Evolutionary conservation across 2,888 invertebrate species (phyloP), one percentile per base, ranked within the genome.

Genomic region (Drosophila prolongata): DNA sequence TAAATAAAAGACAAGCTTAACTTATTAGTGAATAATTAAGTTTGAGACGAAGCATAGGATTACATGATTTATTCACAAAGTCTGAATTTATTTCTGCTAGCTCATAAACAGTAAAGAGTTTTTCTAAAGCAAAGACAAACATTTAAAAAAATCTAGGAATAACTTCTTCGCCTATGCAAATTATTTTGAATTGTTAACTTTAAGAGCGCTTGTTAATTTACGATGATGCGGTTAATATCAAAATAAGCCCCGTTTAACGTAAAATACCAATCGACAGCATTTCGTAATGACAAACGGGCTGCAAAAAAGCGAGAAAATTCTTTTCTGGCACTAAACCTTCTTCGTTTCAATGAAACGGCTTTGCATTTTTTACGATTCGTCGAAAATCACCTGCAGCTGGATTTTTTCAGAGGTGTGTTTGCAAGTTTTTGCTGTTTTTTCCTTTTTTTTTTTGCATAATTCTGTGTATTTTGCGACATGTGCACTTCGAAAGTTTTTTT

Each of bases 341-440:
- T 56, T 56, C 72, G 57, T 72, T 55, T 71, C 55, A 56, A 44
- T 72, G 72, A 27, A 62, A 47, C 43, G 37, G 57, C 61, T 84
- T 56, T 74, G 68, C 65, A 65, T 69, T 85, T 68, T 76, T 72
- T 59, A 66, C 49, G 53, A 73, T 59, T 73, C 65, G 67, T 42
- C 69, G 68, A 71, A 75, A 78, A 73, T 84, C 85, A 81, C 83
- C 87, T 87, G 85, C 87, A 84, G 81, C 85, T 87, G 86, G 71
- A 24, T 24, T 24, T 76, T 67, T 75, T 75, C 56, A 54, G 16
- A 61, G 58, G 56, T 67, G 61, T 69, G 75, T 44, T 47, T 40
- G 49, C 72, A n/a, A 73, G 52, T 70, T 77, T 75, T 69, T 50
- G 54, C 43, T 57, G 34, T 19, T 35, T 53, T 65, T 68, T 69